These are phyloP conservation scores for Orchesellides sinensis DNA, from an alignment of 2,888 invertebrate species.

Conservation along the genomic window DNA sequence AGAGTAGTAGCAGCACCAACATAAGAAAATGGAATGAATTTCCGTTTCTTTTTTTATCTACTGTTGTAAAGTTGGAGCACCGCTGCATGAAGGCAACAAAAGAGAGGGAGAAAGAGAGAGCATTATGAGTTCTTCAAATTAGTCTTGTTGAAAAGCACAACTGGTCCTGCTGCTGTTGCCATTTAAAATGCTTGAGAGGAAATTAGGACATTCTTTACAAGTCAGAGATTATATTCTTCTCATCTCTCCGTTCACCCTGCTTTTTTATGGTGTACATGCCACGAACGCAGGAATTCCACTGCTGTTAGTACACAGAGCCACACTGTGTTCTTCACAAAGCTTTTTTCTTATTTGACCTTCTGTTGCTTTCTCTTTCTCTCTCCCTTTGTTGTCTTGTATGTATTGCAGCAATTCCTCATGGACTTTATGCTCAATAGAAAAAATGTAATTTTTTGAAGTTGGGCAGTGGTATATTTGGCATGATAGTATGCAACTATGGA, in stretches of 20 bases:
- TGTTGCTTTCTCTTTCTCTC: not conserved
- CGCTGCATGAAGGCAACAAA: not conserved
- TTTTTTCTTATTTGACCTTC: slow-evolving; percentile 4
- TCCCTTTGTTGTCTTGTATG: not conserved
- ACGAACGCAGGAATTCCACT: not conserved
- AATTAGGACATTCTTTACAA: slow-evolving; percentile 20
- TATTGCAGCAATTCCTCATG: not conserved
- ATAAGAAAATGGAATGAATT: slow-evolving; percentile 24
- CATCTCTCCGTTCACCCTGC: not conserved
- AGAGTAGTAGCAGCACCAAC: not conserved
- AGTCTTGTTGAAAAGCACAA: slow-evolving; percentile 4
- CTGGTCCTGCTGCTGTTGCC: not conserved
- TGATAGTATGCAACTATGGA: too few species aligned
- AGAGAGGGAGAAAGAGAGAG: not conserved
- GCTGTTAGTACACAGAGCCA: not conserved
- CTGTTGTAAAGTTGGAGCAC: not conserved
- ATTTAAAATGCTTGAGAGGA: slow-evolving; percentile 2
- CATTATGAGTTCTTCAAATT: slow-evolving; percentile 5
- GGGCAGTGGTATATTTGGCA: too few species aligned
- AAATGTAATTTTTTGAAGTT: too few species aligned
- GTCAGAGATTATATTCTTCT: slow-evolving; percentile 13
- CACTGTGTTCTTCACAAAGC: not conserved
- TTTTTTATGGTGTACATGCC: too few species aligned
- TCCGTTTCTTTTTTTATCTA: slow-evolving; percentile 1
- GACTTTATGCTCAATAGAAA: too few species aligned